phyloP scores from a whole-genome alignment of 2,113 vertebrate species.

The Oplegnathus fasciatus region DNA sequence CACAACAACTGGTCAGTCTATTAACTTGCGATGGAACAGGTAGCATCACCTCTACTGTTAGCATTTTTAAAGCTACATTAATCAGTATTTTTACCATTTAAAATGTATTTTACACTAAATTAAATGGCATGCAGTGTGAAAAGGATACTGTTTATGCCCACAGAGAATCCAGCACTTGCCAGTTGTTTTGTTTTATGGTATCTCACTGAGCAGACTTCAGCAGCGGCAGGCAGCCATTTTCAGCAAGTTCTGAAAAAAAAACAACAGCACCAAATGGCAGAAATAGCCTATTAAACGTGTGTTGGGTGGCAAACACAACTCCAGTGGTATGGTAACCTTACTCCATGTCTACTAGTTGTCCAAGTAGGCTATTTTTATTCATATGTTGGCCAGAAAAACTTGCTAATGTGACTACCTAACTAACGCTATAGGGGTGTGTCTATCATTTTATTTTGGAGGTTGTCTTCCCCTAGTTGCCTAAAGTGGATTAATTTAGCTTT shows the following conservation, averaged over 20 bases:
- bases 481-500: not conserved
- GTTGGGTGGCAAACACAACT: too few relatives aligned
- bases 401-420: too few relatives aligned
- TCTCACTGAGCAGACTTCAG: too few relatives aligned
- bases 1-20: not conserved
- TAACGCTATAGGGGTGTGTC: not conserved
- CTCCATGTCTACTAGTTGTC: too few relatives aligned
- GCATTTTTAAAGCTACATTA: not conserved
- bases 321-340: too few relatives aligned
- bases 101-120: not conserved
- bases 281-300: too few relatives aligned
- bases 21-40: not conserved
- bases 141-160: not conserved
- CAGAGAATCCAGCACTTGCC: not conserved
- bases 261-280: not conserved
- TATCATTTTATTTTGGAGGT: not conserved
- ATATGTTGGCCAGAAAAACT: too few relatives aligned
- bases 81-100: not conserved
- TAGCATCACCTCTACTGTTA: not conserved
- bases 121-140: not conserved
- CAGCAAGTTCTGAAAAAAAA: not conserved
- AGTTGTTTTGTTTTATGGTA: too few relatives aligned
- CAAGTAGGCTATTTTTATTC: too few relatives aligned
- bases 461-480: not conserved
- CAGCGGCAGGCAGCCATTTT: not conserved